Conservation (phyloP, 2,797 vertebrate species). For the Pteropus rufus region DNA sequence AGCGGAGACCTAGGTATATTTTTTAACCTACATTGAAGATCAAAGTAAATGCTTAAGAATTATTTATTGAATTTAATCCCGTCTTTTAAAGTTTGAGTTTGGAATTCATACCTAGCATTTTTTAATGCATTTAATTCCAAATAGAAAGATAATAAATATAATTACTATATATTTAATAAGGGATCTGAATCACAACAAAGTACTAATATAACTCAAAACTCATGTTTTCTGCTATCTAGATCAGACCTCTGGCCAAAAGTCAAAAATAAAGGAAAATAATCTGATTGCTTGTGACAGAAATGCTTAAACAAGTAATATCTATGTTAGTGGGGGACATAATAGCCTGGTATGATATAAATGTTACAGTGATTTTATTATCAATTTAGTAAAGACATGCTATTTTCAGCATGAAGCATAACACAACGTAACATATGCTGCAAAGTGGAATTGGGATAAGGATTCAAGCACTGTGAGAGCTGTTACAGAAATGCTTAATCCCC, state of each 20-base stretch:
- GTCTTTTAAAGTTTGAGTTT: not conserved
- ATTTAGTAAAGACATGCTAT: not conserved
- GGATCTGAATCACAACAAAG: not conserved
- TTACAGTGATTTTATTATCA: not conserved
- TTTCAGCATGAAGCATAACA: not conserved
- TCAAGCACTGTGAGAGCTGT: not conserved
- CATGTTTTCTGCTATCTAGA: not conserved
- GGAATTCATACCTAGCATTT: not conserved
- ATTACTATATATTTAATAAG: not conserved
- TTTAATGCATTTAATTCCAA: not conserved
- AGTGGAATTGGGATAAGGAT: not conserved
- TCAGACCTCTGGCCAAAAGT: not conserved
- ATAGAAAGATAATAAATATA: not conserved
- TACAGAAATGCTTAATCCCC: not conserved
- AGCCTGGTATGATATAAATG: not conserved
- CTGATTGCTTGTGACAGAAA: not conserved
- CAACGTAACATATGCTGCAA: not conserved
- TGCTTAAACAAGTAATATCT: not conserved
- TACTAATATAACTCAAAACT: not conserved
- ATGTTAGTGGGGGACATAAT: not conserved
- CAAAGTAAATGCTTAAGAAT: not conserved
- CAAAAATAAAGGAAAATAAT: not conserved
- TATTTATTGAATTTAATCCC: not conserved
- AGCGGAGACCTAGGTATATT: not conserved
- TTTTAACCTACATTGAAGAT: not conserved